These are phyloP conservation scores for Stigmatopora nigra DNA, from an alignment of 2,113 vertebrate genomes.

Conservation along the genomic window DNA sequence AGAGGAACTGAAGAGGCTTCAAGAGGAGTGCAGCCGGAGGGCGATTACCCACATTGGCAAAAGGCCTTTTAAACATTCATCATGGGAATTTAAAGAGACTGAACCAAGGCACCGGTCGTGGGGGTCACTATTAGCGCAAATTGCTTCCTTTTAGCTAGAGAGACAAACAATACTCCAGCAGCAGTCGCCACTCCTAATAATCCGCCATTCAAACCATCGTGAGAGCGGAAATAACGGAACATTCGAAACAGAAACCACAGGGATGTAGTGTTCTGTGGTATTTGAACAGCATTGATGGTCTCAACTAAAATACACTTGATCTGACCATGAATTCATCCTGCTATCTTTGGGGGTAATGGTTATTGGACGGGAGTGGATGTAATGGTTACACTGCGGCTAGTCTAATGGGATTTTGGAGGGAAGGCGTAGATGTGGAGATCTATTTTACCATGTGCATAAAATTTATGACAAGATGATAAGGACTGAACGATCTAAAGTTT, in stretches of 20 bases:
- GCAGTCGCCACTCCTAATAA: conserved; percentile 30
- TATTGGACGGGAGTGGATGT: conserved; percentile 5
- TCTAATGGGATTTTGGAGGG: not conserved
- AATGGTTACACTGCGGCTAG: not conserved
- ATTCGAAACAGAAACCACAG: conserved; percentile 1
- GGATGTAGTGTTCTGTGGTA: not conserved
- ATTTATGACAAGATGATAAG: not conserved
- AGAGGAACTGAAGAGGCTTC: conserved; percentile 51
- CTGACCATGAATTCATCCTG: not conserved
- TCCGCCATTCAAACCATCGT: conserved; percentile 14
- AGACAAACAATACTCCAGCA: conserved; percentile 50
- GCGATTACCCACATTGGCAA: conserved; percentile 35
- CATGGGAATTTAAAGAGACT: conserved; percentile 52
- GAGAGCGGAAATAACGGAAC: conserved; percentile 5
- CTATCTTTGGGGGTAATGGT: conserved; percentile 7
- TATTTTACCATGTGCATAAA: not conserved
- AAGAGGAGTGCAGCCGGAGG: conserved; percentile 42
- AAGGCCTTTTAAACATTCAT: conserved; percentile 59
- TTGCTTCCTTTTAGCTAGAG: conserved; percentile 48
- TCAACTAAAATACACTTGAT: not conserved
- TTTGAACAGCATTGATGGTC: not conserved
- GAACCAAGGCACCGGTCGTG: conserved; percentile 32
- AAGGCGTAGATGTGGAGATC: not conserved
- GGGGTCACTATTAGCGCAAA: conserved; percentile 53
- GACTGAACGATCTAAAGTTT: not conserved